phyloP scores from a whole-genome alignment of 2,113 vertebrate species.

The Pardalotus punctatus region DNA sequence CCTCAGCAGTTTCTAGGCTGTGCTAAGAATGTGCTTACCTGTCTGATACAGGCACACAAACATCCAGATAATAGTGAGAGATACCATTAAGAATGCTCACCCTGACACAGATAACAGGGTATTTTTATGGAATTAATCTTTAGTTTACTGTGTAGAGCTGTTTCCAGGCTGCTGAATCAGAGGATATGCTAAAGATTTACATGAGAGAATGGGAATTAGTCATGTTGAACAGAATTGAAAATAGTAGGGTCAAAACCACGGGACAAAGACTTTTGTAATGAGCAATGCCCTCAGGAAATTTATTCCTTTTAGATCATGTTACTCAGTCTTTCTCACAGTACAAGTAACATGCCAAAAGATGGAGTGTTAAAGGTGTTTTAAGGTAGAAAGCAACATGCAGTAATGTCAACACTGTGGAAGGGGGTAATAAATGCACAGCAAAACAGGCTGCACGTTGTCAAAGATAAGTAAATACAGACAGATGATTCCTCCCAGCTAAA shows the following conservation, averaged over 20 bases:
- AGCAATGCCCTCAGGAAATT: neutral
- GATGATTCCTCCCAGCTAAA: neutral
- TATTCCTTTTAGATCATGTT: neutral
- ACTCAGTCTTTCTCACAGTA: neutral
- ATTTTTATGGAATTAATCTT: neutral
- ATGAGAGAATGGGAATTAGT: neutral
- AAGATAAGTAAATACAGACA: neutral
- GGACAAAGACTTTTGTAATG: neutral
- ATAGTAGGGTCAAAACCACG: neutral
- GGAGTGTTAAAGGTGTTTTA: neutral
- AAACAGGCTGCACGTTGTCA: neutral
- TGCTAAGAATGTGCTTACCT: neutral
- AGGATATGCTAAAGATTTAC: neutral
- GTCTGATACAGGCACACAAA: neutral
- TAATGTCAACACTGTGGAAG: neutral
- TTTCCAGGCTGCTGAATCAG: neutral
- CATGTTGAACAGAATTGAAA: neutral
- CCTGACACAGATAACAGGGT: neutral
- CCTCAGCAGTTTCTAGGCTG: conserved; percentile 4
- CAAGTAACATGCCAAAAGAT: neutral
- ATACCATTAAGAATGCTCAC: neutral
- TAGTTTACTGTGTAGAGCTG: neutral
- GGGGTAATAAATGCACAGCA: neutral
- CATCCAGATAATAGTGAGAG: neutral
- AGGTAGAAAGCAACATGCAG: neutral